These are phyloP conservation scores for Hydrochoerus hydrochaeris DNA, from an alignment of 2,113 vertebrate species.

Conservation along the genomic window DNA sequence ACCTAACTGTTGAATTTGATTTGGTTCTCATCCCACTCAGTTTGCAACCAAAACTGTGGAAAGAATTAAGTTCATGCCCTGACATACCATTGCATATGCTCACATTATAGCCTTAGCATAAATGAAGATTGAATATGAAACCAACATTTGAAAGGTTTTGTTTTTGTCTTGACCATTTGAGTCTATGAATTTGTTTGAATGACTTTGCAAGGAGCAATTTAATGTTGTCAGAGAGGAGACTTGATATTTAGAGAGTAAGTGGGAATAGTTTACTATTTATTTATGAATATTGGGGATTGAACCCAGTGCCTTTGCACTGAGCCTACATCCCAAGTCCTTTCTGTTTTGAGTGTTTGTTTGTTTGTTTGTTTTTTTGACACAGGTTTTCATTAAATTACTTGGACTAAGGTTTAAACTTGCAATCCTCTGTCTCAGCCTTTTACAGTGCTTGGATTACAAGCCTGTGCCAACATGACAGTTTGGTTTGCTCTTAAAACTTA, in stretches of 20 bases:
- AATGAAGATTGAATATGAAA: not conserved
- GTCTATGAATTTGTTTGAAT: slow-evolving; percentile 37
- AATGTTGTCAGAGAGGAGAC: not conserved
- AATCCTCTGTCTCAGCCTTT: not conserved
- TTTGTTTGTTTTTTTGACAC: not conserved
- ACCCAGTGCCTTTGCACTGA: not conserved
- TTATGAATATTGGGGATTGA: not conserved
- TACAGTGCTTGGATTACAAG: not conserved
- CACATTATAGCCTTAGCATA: no score
- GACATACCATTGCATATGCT: not conserved
- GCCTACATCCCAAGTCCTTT: not conserved
- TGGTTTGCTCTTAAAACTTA: not conserved
- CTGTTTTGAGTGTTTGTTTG: not conserved
- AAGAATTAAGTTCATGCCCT: not conserved
- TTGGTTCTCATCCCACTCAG: not conserved
- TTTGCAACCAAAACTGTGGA: not conserved
- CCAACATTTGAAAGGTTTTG: not conserved
- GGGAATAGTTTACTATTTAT: not conserved
- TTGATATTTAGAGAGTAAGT: not conserved
- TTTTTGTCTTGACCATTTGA: not conserved
- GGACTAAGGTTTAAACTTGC: not conserved
- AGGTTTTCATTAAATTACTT: not conserved
- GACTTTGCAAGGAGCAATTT: not conserved
- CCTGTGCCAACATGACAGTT: not conserved
- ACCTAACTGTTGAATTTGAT: not conserved